Base-by-base conservation (phyloP, 2,888 invertebrate genomes). In the Sesamia inferens region DNA sequence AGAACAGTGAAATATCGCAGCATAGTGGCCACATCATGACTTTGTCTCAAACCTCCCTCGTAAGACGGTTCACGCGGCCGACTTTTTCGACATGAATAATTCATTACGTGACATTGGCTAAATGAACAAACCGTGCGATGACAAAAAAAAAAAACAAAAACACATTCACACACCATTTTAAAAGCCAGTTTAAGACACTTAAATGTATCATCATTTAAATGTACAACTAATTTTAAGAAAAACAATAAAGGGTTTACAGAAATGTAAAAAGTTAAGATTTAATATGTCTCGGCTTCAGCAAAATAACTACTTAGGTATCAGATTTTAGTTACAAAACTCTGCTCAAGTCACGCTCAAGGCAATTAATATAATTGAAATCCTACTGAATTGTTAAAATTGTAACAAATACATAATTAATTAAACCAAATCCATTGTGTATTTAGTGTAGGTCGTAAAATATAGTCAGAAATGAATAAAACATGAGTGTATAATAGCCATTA, bases 331-430 rank as follows among this genome's bases (percentile, higher is more conserved):
- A 22, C n/a, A 44, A 75, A 76, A 51, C 57, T 39, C n/a, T 16
- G 13, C 16, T 51, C n/a, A 68, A 79, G 66, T 78, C 82, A 78
- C 71, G 82, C 3, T 19, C 13, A 71, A 54, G 19, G 78, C 59
- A 67, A 64, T 22, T 31, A 66, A 19, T 24, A 19, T 39, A 61
- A 68, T 72, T 57, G 82, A 61, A 82, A 79, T 0, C 62, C 39
- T 2, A 79, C 79, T 79, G 79, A 82, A 79, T 72, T 83, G 68
- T 73, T 79, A 82, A 73, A 79, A 65, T 19, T 62, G 74, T 65
- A n/a, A 79, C 79, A 68, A 79, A 82, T 82, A 73, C 79, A 79
- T 79, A 67, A 5, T 58, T 14, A 65, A 82, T 65, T 73, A 44
- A 79, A 62, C 57, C 48, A 79, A 73, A 83, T 62, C 62, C 14